Conservation (phyloP, 2,113 vertebrate genomes). For the Crocuta crocuta region DNA sequence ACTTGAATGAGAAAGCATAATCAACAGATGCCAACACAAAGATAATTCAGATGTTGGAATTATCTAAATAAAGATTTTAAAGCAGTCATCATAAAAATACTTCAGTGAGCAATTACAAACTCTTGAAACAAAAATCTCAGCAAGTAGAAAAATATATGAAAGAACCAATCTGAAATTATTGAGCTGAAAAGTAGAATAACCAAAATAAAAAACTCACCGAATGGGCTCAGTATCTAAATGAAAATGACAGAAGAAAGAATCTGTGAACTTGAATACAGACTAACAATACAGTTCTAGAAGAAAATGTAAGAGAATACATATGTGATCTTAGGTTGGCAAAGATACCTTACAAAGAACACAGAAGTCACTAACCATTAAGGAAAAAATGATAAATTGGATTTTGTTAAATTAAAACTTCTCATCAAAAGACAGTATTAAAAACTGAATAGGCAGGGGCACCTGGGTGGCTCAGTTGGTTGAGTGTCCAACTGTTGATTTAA, state of each 20-base stretch:
- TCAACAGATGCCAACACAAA: neutral
- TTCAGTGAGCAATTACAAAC: neutral
- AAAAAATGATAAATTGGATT: neutral
- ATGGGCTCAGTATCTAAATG: neutral
- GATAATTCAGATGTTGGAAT: neutral
- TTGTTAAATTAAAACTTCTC: constrained; percentile 5
- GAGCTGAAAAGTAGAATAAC: neutral
- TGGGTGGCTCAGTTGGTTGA: neutral
- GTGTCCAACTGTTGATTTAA: neutral
- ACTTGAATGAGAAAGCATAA: neutral
- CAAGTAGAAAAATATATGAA: constrained; percentile 2
- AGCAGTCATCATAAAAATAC: neutral
- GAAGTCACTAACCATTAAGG: neutral
- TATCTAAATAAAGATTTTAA: constrained; percentile 32
- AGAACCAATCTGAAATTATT: neutral
- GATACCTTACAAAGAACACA: neutral
- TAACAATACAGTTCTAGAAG: neutral
- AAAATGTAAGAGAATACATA: neutral
- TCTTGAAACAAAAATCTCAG: constrained; percentile 22
- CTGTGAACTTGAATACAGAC: neutral
- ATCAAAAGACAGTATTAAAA: neutral
- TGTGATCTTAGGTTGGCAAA: neutral
- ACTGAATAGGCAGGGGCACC: neutral
- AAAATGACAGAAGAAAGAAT: constrained; percentile 21
- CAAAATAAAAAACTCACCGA: neutral